Evolutionary conservation across 2,113 vertebrate genomes (phyloP).

Genomic region (Podarcis muralis): DNA sequence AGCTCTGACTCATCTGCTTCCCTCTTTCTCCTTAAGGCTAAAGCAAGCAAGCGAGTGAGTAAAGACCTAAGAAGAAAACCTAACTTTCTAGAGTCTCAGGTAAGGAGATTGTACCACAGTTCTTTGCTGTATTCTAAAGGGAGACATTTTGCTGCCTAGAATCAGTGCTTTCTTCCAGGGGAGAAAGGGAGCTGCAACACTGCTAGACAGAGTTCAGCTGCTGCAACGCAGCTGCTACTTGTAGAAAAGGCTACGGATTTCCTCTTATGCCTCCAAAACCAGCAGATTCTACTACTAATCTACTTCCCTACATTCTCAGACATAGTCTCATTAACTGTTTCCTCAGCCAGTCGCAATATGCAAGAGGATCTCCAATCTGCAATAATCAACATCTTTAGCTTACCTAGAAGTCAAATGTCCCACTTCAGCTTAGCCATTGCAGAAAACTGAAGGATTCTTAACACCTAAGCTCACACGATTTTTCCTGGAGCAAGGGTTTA

Average conservation of each 20-base stretch:
- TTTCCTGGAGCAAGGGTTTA: not conserved
- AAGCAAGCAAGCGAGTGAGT: too few species aligned
- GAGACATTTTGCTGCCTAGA: constrained; percentile 60
- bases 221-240: constrained; percentile 2
- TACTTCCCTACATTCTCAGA: not conserved
- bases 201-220: constrained; percentile 54
- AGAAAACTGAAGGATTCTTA: not conserved
- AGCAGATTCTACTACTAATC: constrained; percentile 39
- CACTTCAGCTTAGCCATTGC: not conserved
- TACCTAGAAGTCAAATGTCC: not conserved
- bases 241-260: not conserved
- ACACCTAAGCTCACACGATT: not conserved
- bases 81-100: constrained; percentile 45
- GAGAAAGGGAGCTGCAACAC: constrained; percentile 54
- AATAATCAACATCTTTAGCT: not conserved
- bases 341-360: not conserved
- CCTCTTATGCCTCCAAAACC: constrained; percentile 46
- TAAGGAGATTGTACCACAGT: constrained; percentile 34
- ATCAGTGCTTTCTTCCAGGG: constrained; percentile 36
- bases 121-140: constrained; percentile 58
- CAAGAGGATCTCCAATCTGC: not conserved
- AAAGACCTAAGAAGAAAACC: constrained; percentile 18
- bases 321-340: not conserved
- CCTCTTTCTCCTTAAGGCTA: not conserved
- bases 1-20: not conserved